These are phyloP conservation scores for Leguminivora glycinivorella DNA, from an alignment of 1,140 invertebrate genomes.

Conservation along the genomic window DNA sequence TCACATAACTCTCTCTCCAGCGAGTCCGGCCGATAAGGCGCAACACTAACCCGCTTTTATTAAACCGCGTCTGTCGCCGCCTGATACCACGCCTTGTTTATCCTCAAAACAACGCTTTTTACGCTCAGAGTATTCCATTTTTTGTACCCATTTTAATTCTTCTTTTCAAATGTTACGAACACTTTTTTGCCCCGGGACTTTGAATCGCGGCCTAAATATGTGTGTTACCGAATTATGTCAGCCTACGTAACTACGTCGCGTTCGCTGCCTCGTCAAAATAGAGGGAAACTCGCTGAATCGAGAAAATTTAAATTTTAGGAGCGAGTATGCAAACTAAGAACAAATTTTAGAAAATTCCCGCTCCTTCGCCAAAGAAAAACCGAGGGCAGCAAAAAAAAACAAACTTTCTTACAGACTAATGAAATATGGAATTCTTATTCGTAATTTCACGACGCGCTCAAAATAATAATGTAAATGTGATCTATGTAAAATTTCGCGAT, in stretches of 20 bases:
- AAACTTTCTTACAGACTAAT: conserved; percentile 26
- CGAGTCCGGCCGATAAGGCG: conserved; percentile 70
- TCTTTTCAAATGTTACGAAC: conserved; percentile 1
- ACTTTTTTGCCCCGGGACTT: conserved; percentile 29
- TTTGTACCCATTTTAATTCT: conserved; percentile 37
- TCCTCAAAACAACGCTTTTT: conserved; percentile 75
- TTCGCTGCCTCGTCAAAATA: conserved; percentile 24
- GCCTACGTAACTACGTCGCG: background rate
- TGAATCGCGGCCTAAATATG: conserved; percentile 39
- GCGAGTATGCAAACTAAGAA: conserved; percentile 28
- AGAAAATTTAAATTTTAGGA: conserved; percentile 27
- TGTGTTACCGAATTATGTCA: background rate
- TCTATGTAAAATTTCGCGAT: background rate
- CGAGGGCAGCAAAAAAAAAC: conserved; percentile 28
- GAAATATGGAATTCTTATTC: conserved; percentile 27
- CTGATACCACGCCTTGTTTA: conserved; percentile 73
- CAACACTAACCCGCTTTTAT: conserved; percentile 59
- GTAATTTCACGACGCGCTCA: conserved; percentile 22
- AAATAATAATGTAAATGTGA: conserved; percentile 23
- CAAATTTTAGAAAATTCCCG: conserved; percentile 29
- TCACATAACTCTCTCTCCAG: conserved; percentile 75
- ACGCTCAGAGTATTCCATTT: conserved; percentile 62
- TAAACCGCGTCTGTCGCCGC: conserved; percentile 70
- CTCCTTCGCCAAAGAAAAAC: conserved; percentile 20
- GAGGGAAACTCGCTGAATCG: conserved; percentile 26